Conservation (phyloP, 1,140 invertebrate species). For the Aphaenogaster rudis region DNA sequence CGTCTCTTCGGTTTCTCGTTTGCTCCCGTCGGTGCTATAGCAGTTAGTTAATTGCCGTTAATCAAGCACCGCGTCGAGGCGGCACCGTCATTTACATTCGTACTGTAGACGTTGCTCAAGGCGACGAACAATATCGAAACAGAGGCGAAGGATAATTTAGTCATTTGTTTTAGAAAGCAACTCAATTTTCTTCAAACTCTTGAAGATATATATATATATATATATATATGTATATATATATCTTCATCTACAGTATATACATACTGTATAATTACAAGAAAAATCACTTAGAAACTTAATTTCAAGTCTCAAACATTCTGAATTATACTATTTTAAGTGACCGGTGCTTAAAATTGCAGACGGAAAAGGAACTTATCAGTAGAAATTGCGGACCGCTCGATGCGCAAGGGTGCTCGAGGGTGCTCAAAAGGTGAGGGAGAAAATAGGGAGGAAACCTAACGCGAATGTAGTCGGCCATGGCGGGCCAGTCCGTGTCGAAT, state of each 20-base stretch:
- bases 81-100: constrained; percentile 19
- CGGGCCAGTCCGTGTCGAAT: constrained; percentile 21
- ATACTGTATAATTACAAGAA: background rate
- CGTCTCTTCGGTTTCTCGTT: background rate
- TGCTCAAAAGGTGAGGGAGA: background rate
- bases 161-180: background rate
- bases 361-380: background rate
- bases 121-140: constrained; percentile 26
- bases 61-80: constrained; percentile 6
- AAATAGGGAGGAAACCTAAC: background rate
- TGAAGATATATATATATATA: background rate
- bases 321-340: background rate
- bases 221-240: too few species aligned
- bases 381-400: background rate
- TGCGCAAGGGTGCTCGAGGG: background rate
- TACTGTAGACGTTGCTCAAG: background rate
- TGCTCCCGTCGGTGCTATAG: background rate
- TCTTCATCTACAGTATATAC: background rate
- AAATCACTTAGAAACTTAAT: background rate
- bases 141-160: background rate
- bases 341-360: background rate
- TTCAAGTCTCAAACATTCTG: background rate
- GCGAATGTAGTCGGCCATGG: background rate
- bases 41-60: constrained; percentile 38
- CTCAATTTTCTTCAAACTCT: constrained; percentile 10